Percentiles rank a stretch among this genome's conserved stretches.
Conservation (phyloP, 2,797 vertebrate genomes). For the Microhierax caerulescens region DNA sequence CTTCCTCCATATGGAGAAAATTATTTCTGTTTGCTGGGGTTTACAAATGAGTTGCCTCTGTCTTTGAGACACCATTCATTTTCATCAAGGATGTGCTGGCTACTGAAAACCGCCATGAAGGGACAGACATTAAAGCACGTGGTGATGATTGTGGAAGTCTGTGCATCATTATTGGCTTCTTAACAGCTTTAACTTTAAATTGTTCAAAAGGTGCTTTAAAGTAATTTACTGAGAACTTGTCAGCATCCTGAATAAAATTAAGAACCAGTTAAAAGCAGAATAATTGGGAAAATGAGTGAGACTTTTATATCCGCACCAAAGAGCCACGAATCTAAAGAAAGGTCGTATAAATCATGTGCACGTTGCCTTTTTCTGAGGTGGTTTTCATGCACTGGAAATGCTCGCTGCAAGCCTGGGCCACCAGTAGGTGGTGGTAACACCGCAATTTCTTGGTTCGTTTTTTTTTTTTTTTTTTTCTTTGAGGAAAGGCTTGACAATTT, state of each 20-base stretch:
- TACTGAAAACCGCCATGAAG: neutral
- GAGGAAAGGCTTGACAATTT: no score
- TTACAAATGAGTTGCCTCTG: neutral
- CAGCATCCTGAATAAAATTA: neutral
- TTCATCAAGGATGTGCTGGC: neutral
- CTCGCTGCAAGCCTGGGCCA: neutral
- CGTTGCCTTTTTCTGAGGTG: neutral
- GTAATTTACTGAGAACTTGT: neutral
- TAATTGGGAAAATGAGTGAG: neutral
- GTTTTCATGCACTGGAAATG: fast-evolving
- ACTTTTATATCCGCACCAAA: neutral
- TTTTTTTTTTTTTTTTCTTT: no score
- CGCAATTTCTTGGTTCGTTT: neutral
- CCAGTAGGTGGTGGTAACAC: slow-evolving; percentile 36
- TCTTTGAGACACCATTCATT: neutral
- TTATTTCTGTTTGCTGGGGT: neutral
- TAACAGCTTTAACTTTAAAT: neutral
- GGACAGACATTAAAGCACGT: neutral
- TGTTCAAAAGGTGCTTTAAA: neutral
- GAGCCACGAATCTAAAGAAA: neutral
- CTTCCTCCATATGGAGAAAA: neutral
- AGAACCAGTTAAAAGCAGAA: neutral
- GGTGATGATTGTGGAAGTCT: neutral
- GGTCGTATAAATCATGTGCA: neutral
- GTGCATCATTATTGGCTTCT: neutral